Evolutionary conservation across 2,797 vertebrate genomes (phyloP).

Genomic region (Xenentodon cancila): DNA sequence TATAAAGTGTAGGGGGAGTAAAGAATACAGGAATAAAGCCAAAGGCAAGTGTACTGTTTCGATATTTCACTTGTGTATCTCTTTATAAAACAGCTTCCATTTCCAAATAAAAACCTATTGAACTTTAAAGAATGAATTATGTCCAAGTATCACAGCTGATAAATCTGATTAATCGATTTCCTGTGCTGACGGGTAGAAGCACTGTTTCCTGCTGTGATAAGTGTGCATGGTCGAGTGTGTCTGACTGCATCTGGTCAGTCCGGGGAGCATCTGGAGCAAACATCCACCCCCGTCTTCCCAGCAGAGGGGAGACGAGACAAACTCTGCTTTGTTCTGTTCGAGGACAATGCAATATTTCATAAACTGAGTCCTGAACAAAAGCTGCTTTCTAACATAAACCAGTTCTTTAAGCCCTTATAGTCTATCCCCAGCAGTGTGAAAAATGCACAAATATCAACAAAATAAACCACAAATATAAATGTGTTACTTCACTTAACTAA

Average conservation of each 20-base stretch:
- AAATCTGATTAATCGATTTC: slow-evolving; percentile 70
- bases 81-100: slow-evolving; percentile 25
- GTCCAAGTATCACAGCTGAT: slow-evolving; percentile 55
- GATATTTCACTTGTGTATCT: slow-evolving; percentile 17
- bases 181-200: slow-evolving; percentile 62
- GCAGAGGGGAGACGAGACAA: slow-evolving; percentile 51
- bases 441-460: background rate
- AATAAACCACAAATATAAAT: background rate
- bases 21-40: background rate
- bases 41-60: background rate
- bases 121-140: slow-evolving; percentile 28
- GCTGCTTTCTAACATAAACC: slow-evolving; percentile 33
- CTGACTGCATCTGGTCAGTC: slow-evolving; percentile 54
- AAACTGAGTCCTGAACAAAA: slow-evolving; percentile 30
- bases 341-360: slow-evolving; percentile 55
- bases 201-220: slow-evolving; percentile 51
- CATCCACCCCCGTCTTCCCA: slow-evolving; percentile 47
- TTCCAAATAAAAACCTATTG: slow-evolving; percentile 42
- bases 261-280: slow-evolving; percentile 68
- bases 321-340: slow-evolving; percentile 57
- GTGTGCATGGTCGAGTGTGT: slow-evolving; percentile 1
- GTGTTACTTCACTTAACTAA: background rate
- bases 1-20: too few species aligned
- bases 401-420: background rate
- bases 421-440: background rate